Conservation (phyloP, 2,113 vertebrate species). For the Eidolon helvum region DNA sequence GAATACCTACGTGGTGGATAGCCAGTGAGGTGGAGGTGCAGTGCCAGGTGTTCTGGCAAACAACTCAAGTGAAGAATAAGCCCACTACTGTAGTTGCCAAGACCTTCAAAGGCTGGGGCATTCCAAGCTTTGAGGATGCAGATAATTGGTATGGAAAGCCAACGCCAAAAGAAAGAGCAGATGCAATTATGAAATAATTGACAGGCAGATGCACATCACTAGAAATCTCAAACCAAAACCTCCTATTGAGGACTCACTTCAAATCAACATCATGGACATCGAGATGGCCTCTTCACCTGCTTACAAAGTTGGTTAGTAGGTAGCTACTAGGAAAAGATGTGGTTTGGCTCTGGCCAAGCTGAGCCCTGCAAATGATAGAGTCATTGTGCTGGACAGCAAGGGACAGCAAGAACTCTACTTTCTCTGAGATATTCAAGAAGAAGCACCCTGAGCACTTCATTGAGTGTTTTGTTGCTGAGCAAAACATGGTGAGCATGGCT, state of each 20-base stretch:
- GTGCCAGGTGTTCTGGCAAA: slow-evolving; percentile 88
- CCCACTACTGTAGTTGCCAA: slow-evolving; percentile 92
- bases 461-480: no score
- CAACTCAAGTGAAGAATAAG: slow-evolving; percentile 85
- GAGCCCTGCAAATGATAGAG: no score
- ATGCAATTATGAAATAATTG: slow-evolving; percentile 84
- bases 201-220: slow-evolving; percentile 85
- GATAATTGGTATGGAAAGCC: slow-evolving; percentile 92
- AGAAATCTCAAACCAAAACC: slow-evolving; percentile 79
- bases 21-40: slow-evolving; percentile 88
- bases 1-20: slow-evolving; percentile 91
- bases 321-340: slow-evolving; percentile 49
- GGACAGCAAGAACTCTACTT: no score
- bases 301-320: slow-evolving; percentile 88
- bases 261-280: slow-evolving; percentile 77
- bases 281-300: slow-evolving; percentile 80
- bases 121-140: slow-evolving; percentile 90
- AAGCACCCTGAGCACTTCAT: no score
- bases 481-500: slow-evolving; percentile 85
- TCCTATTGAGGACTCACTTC: slow-evolving; percentile 83
- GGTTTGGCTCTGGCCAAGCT: no score
- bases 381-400: no score
- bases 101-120: slow-evolving; percentile 90
- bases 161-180: slow-evolving; percentile 86
- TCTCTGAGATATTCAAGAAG: no score